phyloP scores from a whole-genome alignment of 2,113 vertebrate genomes.

The Serilophus lunatus region DNA sequence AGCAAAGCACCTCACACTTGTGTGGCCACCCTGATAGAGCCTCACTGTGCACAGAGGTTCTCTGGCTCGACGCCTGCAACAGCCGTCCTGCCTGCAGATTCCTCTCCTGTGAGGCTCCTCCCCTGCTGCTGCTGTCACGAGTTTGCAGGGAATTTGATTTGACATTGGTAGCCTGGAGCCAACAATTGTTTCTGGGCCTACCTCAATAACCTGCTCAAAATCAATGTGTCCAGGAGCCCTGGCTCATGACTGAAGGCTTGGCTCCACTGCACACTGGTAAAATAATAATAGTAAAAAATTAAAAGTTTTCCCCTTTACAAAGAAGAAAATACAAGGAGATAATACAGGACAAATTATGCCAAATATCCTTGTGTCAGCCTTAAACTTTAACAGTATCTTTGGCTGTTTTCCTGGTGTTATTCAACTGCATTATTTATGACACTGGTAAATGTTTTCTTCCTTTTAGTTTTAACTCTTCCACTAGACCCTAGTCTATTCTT shows the following conservation, averaged over 20 bases:
- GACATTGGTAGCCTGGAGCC: not conserved
- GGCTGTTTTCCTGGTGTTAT: not conserved
- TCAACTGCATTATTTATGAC: not conserved
- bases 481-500: not conserved
- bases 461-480: not conserved
- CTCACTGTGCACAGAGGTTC: rapidly evolving
- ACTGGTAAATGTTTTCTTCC: not conserved
- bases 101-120: rapidly evolving
- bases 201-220: not conserved
- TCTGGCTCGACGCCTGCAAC: not conserved
- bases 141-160: not conserved
- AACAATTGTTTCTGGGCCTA: not conserved
- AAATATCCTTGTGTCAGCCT: not conserved
- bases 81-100: not conserved
- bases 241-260: not conserved
- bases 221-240: not conserved
- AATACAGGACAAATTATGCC: not conserved
- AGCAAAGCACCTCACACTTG: not conserved
- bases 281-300: not conserved
- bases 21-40: not conserved
- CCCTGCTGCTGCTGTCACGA: not conserved
- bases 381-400: not conserved
- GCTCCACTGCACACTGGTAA: not conserved
- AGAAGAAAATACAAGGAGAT: not conserved
- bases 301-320: not conserved